These are phyloP conservation scores for Lamproptera curius DNA, from an alignment of 2,888 invertebrate genomes.

Conservation along the genomic window DNA sequence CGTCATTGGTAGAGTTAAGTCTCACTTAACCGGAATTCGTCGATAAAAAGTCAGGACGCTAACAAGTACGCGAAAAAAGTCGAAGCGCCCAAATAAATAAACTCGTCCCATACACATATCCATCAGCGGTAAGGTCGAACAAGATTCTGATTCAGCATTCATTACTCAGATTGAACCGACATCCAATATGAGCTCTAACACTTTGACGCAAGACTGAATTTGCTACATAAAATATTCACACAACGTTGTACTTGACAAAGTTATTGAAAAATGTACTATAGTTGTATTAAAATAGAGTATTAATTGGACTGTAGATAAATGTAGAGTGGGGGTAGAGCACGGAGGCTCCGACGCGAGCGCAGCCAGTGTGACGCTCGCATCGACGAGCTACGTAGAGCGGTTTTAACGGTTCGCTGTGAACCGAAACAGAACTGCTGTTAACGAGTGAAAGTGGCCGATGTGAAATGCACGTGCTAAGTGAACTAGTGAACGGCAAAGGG, in stretches of 20 bases:
- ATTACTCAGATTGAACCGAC: slow-evolving; percentile 1
- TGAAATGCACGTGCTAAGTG: slow-evolving; percentile 41
- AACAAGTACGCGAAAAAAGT: slow-evolving; percentile 1
- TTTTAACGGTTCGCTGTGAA: slow-evolving; percentile 50
- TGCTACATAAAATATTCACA: background rate
- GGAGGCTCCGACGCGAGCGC: slow-evolving; percentile 46
- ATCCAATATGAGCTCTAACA: slow-evolving; percentile 2
- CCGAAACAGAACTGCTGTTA: slow-evolving; percentile 54
- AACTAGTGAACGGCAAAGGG: slow-evolving; percentile 24
- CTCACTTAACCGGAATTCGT: too few relatives aligned
- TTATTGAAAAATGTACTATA: background rate
- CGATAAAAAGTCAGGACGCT: slow-evolving; percentile 1
- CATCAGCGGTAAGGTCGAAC: slow-evolving; percentile 20
- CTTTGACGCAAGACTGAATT: background rate
- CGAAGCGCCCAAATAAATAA: slow-evolving; percentile 16
- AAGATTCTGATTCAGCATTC: slow-evolving; percentile 20
- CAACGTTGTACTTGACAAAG: too few relatives aligned
- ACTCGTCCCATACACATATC: slow-evolving; percentile 17
- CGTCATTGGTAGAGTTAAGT: too few relatives aligned
- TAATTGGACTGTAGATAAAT: background rate
- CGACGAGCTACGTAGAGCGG: slow-evolving; percentile 32
- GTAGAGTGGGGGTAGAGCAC: slow-evolving; percentile 47
- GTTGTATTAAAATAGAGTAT: background rate
- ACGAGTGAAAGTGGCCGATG: slow-evolving; percentile 61
- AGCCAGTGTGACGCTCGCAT: slow-evolving; percentile 51